phyloP scores from a whole-genome alignment of 2,113 vertebrate genomes.

The Cricetomys ansorgei region DNA sequence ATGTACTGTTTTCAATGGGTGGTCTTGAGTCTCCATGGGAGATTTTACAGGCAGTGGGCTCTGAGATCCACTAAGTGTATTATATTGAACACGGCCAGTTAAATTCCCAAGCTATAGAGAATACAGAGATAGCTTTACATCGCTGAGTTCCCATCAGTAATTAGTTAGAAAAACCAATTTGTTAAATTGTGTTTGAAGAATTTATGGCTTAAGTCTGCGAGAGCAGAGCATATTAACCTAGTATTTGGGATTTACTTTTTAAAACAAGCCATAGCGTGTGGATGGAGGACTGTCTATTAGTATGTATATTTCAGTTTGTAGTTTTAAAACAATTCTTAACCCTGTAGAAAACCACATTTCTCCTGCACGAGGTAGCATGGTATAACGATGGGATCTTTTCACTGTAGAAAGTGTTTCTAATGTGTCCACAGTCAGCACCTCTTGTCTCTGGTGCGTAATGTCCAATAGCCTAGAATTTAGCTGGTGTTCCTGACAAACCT shows the following conservation, averaged over 20 bases:
- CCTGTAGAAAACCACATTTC: conserved; percentile 46
- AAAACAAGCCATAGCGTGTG: conserved; percentile 56
- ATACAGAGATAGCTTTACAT: conserved; percentile 53
- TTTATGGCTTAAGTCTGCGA: conserved; percentile 62
- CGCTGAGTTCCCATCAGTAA: conserved; percentile 55
- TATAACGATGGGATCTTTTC: neutral
- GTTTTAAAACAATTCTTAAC: conserved; percentile 13
- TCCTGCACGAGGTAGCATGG: neutral
- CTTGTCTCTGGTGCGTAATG: neutral
- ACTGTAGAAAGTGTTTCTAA: neutral
- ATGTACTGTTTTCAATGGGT: conserved; percentile 80
- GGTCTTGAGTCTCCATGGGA: conserved; percentile 81
- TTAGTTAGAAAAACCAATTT: conserved; percentile 57
- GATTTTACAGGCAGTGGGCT: conserved; percentile 75
- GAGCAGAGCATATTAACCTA: conserved; percentile 38
- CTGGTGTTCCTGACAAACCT: conserved; percentile 5
- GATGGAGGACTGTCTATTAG: conserved; percentile 35
- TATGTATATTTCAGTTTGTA: conserved; percentile 44
- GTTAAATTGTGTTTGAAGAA: conserved; percentile 66
- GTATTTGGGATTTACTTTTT: conserved; percentile 68
- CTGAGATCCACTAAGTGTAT: conserved; percentile 65
- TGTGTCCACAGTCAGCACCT: neutral
- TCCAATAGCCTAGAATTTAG: conserved; percentile 8
- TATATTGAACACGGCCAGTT: conserved; percentile 64
- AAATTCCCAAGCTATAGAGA: conserved; percentile 52